Evolutionary conservation across 2,888 invertebrate species (phyloP), one percentile per base, ranked within the genome.

Genomic region (Julus scanicus): DNA sequence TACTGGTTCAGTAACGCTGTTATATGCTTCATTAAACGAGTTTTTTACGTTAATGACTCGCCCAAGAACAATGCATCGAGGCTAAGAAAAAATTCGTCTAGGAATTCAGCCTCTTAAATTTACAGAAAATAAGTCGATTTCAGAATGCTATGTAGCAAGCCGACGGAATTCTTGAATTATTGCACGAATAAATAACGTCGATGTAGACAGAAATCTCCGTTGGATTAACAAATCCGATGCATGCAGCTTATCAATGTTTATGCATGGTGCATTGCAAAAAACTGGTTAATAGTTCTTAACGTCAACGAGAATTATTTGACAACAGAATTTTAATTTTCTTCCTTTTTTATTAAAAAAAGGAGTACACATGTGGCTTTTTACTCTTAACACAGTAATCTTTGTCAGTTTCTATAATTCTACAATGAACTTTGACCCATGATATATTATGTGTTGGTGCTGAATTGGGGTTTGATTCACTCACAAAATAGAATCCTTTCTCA

Each of bases 331-430:
- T 63, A 63, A 63, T 63, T 63, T 63, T 63, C 63, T 63, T n/a
- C n/a, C 63, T 63, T 63, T 63, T 63, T 63, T 63, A n/a, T n/a
- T 63, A 63, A n/a, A 63, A 63, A n/a, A n/a, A 63, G 8, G n/a
- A 8, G 63, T 63, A 63, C 4, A 63, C n/a, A 20, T 17, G n/a
- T 15, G 13, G 53, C 0, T 53, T 63, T 63, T 63, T 44, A 44
- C 8, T 44, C n/a, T 63, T 17, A n/a, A n/a, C 63, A 2, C 2
- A n/a, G 6, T n/a, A 17, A 63, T 17, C n/a, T 8, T n/a, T 63
- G 3, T 6, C 6, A 17, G 53, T 53, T 53, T 53, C 53, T 17
- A 53, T 53, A 53, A 63, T 5, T n/a, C 63, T 63, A 13, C 53
- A 17, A 3, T 53, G 63, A 63, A 63, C 17, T 15, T 63, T 63